These are phyloP conservation scores for Pararge aegeria DNA, from an alignment of 1,140 invertebrate genomes.

Conservation along the genomic window DNA sequence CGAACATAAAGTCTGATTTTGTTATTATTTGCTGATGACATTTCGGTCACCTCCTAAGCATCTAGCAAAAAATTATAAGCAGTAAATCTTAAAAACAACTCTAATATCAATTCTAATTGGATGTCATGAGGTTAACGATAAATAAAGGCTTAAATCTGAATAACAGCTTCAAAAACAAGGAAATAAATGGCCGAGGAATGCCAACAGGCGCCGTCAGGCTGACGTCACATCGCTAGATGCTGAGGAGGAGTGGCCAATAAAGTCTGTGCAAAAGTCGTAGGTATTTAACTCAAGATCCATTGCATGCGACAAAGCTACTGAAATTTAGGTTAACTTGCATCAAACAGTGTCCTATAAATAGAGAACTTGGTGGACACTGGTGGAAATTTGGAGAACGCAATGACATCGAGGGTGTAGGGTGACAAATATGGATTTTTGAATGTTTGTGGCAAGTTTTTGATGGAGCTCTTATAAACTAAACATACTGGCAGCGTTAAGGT, in stretches of 20 bases:
- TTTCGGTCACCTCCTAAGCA: background rate
- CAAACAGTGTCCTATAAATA: no score
- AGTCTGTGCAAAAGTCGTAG: slow-evolving; percentile 18
- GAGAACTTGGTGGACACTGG: no score
- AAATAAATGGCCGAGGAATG: slow-evolving; percentile 29
- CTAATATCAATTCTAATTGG: slow-evolving; percentile 10
- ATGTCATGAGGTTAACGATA: slow-evolving; percentile 10
- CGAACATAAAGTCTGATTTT: background rate
- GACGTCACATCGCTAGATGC: slow-evolving; percentile 25
- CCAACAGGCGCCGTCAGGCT: slow-evolving; percentile 17
- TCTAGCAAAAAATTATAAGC: background rate
- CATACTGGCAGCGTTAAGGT: no score
- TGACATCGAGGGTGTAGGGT: no score
- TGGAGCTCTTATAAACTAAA: no score
- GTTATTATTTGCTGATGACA: background rate
- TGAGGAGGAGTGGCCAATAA: slow-evolving; percentile 32
- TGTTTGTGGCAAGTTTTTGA: no score
- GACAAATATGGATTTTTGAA: no score
- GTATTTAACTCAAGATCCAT: slow-evolving; percentile 6
- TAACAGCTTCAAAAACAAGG: slow-evolving; percentile 22
- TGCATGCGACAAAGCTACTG: background rate
- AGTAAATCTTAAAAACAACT: slow-evolving; percentile 5
- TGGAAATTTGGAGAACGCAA: no score
- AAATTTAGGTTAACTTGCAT: background rate
- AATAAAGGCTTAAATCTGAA: slow-evolving; percentile 5